phyloP scores from a whole-genome alignment of 30 jellyfish, hydroid and myxozoan genomes.

The Hydractinia symbiolongicarpus region DNA sequence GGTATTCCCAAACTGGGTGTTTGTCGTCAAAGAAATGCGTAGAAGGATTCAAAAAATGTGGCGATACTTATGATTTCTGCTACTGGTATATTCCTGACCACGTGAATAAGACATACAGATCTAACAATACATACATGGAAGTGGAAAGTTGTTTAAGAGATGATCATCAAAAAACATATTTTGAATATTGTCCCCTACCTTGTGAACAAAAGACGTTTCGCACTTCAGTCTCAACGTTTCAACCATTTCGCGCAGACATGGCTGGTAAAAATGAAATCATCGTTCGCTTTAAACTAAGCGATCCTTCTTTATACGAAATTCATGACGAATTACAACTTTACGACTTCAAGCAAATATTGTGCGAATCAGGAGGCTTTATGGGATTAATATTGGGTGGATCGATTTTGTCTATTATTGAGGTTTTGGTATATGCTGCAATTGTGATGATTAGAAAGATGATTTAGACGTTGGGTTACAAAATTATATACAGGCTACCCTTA shows the following conservation, averaged over 20 bases:
- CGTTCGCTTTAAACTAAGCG: background rate
- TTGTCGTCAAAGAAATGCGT: background rate
- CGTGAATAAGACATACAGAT: background rate
- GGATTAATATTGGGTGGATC: constrained; percentile 1
- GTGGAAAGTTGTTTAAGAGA: background rate
- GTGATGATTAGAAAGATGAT: no score
- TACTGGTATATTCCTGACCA: background rate
- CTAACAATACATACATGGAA: background rate
- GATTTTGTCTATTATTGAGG: background rate
- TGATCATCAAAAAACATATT: background rate
- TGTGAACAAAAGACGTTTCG: background rate
- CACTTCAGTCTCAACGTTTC: background rate
- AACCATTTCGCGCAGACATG: background rate
- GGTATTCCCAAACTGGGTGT: background rate
- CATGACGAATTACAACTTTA: background rate
- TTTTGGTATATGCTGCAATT: no score
- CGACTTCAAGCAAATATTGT: background rate
- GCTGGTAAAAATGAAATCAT: background rate
- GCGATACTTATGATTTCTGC: background rate
- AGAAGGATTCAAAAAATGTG: background rate
- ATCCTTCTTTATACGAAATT: background rate
- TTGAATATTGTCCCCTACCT: background rate
- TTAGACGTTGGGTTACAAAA: no score
- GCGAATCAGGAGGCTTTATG: background rate
- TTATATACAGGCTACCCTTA: no score